Conservation (phyloP, 1,140 invertebrate species). For the Zophobas atratus region DNA sequence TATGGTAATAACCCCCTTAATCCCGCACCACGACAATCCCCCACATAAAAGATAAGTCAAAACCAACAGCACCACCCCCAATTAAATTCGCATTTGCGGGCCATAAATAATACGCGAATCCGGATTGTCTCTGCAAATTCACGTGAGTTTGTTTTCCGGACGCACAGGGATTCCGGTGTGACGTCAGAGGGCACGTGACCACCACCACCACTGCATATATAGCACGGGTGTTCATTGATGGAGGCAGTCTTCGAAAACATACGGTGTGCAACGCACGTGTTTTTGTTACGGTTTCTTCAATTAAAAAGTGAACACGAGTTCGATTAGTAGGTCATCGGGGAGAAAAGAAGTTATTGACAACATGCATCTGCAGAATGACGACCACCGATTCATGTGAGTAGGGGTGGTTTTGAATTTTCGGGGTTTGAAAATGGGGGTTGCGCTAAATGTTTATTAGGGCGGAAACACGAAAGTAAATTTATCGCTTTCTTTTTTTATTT, state of each 20-base stretch:
- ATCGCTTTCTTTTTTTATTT: too few species aligned
- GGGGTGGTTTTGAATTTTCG: background rate
- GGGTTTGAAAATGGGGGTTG: background rate
- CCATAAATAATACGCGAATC: constrained; percentile 17
- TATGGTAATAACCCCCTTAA: background rate
- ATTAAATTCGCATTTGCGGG: background rate
- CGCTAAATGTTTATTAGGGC: background rate
- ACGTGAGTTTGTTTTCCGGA: constrained; percentile 41
- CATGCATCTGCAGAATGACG: constrained; percentile 28
- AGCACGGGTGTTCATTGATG: constrained; percentile 11
- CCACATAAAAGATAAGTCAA: background rate
- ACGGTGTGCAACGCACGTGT: background rate
- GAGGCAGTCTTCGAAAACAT: constrained; percentile 19
- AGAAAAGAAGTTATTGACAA: constrained; percentile 13
- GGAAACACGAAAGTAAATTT: background rate
- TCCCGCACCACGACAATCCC: background rate
- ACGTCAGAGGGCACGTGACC: constrained; percentile 22
- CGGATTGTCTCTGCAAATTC: constrained; percentile 10
- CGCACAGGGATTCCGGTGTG: constrained; percentile 24
- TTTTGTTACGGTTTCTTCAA: background rate
- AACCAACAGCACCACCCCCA: background rate
- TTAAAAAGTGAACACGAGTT: constrained; percentile 15
- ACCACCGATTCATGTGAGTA: constrained; percentile 33
- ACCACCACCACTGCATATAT: constrained; percentile 9
- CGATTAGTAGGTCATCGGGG: background rate